These are phyloP conservation scores for Stictonetta naevosa DNA, from an alignment of 2,113 vertebrate species.

Conservation along the genomic window DNA sequence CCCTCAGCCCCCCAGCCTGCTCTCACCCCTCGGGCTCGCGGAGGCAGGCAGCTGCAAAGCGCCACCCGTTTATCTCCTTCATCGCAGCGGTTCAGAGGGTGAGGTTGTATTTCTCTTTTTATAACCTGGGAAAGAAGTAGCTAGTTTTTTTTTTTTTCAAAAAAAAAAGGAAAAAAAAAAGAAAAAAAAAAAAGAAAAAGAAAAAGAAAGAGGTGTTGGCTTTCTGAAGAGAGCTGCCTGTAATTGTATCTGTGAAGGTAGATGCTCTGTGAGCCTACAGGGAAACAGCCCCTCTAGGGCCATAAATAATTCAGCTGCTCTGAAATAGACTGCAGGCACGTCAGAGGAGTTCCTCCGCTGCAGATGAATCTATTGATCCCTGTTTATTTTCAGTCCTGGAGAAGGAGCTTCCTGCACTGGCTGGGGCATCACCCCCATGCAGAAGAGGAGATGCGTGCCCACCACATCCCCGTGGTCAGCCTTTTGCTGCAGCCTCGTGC, in stretches of 20 bases:
- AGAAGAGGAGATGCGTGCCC: background rate
- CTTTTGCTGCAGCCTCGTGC: background rate
- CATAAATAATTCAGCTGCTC: background rate
- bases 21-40: rapidly evolving
- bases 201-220: background rate
- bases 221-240: background rate
- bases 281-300: background rate
- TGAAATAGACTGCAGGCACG: background rate
- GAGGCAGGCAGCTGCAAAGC: background rate
- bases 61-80: background rate
- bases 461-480: background rate
- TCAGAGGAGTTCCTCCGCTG: background rate
- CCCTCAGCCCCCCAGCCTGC: background rate
- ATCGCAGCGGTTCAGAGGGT: background rate
- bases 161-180: no score
- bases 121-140: background rate
- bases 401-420: background rate
- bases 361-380: background rate
- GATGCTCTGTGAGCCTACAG: background rate
- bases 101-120: background rate
- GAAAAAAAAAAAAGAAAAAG: no score
- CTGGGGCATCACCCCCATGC: background rate
- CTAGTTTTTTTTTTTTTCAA: background rate
- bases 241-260: background rate
- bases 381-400: background rate